Conservation (phyloP, 2,888 invertebrate species). For the Ellobium chinense region DNA sequence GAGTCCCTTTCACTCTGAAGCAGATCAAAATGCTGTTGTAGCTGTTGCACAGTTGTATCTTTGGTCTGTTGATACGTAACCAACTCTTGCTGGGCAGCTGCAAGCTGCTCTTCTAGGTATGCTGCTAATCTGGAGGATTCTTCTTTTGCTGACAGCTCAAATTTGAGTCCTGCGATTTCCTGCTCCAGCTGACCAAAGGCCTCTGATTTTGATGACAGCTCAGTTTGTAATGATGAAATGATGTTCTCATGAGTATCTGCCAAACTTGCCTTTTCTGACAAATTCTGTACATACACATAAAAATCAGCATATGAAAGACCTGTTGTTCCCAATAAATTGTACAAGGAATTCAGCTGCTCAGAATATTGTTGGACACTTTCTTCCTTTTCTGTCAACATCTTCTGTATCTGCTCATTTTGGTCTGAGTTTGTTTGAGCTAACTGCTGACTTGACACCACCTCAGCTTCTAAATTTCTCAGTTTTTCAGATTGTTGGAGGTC, state of each 20-base stretch:
- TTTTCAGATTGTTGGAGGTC: not conserved
- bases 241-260: not conserved
- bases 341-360: slow-evolving; percentile 11
- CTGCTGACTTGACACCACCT: slow-evolving; percentile 8
- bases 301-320: slow-evolving; percentile 15
- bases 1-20: slow-evolving; percentile 17
- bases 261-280: not conserved
- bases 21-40: not conserved
- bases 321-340: not conserved
- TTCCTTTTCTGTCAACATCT: slow-evolving; percentile 11
- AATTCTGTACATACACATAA: slow-evolving; percentile 10
- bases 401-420: not conserved
- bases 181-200: not conserved
- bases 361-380: not conserved
- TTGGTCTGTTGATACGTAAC: slow-evolving; percentile 6
- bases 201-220: slow-evolving; percentile 17
- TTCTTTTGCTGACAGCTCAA: slow-evolving; percentile 24
- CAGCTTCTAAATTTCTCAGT: slow-evolving; percentile 25
- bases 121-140: not conserved
- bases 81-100: slow-evolving; percentile 37
- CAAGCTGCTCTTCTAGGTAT: slow-evolving; percentile 31
- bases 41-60: slow-evolving; percentile 3
- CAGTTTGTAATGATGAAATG: slow-evolving; percentile 10
- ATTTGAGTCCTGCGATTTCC: slow-evolving; percentile 15
- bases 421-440: not conserved